A percentile compares a stretch with the other conserved stretches of the same genome.
phyloP scores from a whole-genome alignment of 30 jellyfish, hydroid and myxozoan genomes.

The Aurelia aurita region DNA sequence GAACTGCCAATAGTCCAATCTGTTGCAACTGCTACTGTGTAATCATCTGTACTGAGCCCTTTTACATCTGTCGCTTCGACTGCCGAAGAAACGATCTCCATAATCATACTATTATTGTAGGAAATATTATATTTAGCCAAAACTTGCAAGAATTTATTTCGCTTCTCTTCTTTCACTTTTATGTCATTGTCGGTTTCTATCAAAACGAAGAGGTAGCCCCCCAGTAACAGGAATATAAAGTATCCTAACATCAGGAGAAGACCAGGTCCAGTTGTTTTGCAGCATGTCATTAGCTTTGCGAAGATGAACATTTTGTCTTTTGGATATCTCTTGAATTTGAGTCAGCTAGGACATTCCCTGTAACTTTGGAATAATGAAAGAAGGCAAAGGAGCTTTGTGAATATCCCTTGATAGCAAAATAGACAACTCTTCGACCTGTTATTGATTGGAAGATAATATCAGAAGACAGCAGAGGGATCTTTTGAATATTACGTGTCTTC shows the following conservation, averaged over 20 bases:
- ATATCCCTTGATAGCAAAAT: too few relatives aligned
- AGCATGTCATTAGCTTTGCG: not conserved
- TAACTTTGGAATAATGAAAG: too few relatives aligned
- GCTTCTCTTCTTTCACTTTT: slow-evolving; percentile 11
- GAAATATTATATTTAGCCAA: slow-evolving; percentile 55
- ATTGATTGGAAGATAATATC: too few relatives aligned
- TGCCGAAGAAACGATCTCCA: slow-evolving; percentile 65
- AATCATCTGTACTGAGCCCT: slow-evolving; percentile 39
- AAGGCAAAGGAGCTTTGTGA: too few relatives aligned
- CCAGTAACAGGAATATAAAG: slow-evolving; percentile 49
- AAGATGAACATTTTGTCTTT: too few relatives aligned
- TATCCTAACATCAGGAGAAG: slow-evolving; percentile 13
- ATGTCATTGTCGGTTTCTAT: slow-evolving; percentile 56
- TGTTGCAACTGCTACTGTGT: slow-evolving; percentile 25
- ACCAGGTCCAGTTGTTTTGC: slow-evolving; percentile 11
- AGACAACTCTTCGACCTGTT: too few relatives aligned
- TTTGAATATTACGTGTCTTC: too few relatives aligned
- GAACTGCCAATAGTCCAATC: slow-evolving; percentile 74
- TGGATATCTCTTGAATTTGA: too few relatives aligned
- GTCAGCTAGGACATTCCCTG: too few relatives aligned
- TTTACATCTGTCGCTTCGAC: slow-evolving; percentile 45
- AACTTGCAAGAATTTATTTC: slow-evolving; percentile 24
- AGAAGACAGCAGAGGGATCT: too few relatives aligned
- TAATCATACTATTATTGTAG: slow-evolving; percentile 51
- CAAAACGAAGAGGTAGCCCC: slow-evolving; percentile 36